Evolutionary conservation across 2,113 vertebrate genomes (phyloP).

Genomic region (Emydura subglobosa): DNA sequence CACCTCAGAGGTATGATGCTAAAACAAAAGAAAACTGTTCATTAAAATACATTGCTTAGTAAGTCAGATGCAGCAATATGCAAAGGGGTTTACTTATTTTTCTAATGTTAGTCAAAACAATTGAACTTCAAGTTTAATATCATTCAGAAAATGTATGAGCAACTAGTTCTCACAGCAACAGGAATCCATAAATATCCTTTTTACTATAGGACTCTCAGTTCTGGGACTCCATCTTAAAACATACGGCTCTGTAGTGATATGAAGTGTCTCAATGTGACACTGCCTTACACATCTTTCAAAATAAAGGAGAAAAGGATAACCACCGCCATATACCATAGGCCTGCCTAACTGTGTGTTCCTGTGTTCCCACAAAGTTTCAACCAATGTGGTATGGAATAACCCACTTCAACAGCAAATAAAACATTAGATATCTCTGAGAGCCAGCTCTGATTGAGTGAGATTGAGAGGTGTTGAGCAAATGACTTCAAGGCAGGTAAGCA

Average conservation of each 20-base stretch:
- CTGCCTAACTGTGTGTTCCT: background rate
- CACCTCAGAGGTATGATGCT: background rate
- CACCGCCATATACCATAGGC: background rate
- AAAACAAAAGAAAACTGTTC: background rate
- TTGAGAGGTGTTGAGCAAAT: background rate
- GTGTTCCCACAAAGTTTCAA: background rate
- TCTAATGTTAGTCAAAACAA: background rate
- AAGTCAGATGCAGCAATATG: background rate
- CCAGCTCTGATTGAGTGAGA: background rate
- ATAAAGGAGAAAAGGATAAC: background rate
- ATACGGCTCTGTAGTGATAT: background rate
- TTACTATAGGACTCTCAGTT: background rate
- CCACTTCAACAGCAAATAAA: background rate
- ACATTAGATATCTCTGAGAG: background rate
- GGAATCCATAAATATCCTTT: background rate
- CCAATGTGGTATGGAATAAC: background rate
- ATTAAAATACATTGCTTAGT: background rate
- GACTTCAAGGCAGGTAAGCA: background rate
- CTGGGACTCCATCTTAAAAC: background rate
- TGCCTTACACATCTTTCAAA: background rate
- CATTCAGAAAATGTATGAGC: background rate
- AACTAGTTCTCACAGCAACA: background rate
- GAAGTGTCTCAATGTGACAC: background rate
- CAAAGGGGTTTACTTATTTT: background rate
- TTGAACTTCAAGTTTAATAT: background rate